These are phyloP conservation scores for Bursaphelenchus okinawaensis DNA, from an alignment of 2,888 invertebrate species.

Conservation along the genomic window DNA sequence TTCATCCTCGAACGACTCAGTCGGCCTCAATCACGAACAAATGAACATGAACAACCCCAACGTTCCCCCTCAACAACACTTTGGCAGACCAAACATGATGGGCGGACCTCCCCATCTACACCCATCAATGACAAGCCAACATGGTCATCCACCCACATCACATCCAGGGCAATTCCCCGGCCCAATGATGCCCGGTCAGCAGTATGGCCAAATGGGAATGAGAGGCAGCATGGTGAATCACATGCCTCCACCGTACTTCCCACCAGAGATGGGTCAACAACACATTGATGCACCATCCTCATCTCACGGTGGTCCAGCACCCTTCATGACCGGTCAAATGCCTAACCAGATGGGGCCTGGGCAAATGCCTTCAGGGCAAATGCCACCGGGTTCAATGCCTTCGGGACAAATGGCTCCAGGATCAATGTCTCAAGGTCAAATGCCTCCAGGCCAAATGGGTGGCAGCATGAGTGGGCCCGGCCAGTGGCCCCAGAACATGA, in stretches of 20 bases:
- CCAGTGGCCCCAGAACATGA: neutral
- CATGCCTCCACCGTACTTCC: neutral
- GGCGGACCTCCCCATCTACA: neutral
- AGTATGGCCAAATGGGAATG: neutral
- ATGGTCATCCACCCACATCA: neutral
- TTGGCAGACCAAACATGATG: neutral
- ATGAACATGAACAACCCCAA: neutral
- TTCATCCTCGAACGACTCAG: neutral
- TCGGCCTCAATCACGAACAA: neutral
- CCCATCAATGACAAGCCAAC: neutral
- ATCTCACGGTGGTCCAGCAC: neutral
- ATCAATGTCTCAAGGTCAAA: too few relatives aligned
- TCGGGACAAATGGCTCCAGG: neutral
- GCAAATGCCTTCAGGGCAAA: neutral
- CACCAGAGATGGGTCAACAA: neutral
- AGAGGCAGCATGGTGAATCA: neutral
- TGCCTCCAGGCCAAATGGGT: neutral
- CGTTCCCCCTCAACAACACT: neutral
- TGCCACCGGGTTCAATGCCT: neutral
- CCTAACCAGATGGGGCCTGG: neutral
- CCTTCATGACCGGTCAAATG: neutral
- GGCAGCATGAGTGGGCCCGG: neutral
- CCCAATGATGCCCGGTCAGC: neutral
- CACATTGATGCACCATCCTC: neutral
- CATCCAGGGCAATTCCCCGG: neutral